Evolutionary conservation across 1,140 invertebrate genomes (phyloP).

Genomic region (Drosophila tropicalis): DNA sequence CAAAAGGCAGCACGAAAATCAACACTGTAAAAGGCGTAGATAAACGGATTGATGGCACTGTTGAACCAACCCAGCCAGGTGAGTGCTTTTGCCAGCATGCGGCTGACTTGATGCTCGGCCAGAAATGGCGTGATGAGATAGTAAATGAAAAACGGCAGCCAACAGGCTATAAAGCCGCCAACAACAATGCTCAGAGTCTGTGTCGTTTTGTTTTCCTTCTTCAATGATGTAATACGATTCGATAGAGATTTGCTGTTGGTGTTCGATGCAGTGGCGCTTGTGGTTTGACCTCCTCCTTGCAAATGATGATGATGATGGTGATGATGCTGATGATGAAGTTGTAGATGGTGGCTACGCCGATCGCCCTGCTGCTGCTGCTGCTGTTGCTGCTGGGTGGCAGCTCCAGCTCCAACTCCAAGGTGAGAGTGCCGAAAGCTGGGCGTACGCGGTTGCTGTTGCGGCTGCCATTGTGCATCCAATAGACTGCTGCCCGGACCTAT

Average conservation of each 20-base stretch:
- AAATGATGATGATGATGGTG: slow-evolving; percentile 21
- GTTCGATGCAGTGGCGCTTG: slow-evolving; percentile 16
- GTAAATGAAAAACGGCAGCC: slow-evolving; percentile 94
- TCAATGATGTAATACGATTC: slow-evolving; percentile 86
- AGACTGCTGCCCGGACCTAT: slow-evolving; percentile 67
- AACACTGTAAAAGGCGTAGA: slow-evolving; percentile 94
- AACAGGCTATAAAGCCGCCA: slow-evolving; percentile 95
- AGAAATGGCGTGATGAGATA: slow-evolving; percentile 92
- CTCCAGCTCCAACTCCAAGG: slow-evolving; percentile 17
- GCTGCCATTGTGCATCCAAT: slow-evolving; percentile 66
- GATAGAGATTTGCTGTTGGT: slow-evolving; percentile 74
- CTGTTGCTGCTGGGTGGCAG: background rate
- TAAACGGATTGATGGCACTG: slow-evolving; percentile 94
- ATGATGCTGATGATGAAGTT: slow-evolving; percentile 33
- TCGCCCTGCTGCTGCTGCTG: slow-evolving; percentile 26
- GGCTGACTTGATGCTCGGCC: slow-evolving; percentile 84
- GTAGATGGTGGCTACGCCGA: slow-evolving; percentile 38
- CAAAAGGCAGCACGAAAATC: slow-evolving; percentile 94
- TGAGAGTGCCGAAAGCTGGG: slow-evolving; percentile 68
- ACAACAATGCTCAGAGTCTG: slow-evolving; percentile 96
- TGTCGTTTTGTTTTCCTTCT: slow-evolving; percentile 93
- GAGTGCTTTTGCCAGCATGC: slow-evolving; percentile 89
- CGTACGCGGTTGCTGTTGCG: slow-evolving; percentile 42
- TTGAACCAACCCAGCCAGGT: slow-evolving; percentile 98
- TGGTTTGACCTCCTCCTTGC: slow-evolving; percentile 23